Base-by-base conservation (phyloP, 1,140 invertebrate genomes). In the Akabosia matsudoensis region DNA sequence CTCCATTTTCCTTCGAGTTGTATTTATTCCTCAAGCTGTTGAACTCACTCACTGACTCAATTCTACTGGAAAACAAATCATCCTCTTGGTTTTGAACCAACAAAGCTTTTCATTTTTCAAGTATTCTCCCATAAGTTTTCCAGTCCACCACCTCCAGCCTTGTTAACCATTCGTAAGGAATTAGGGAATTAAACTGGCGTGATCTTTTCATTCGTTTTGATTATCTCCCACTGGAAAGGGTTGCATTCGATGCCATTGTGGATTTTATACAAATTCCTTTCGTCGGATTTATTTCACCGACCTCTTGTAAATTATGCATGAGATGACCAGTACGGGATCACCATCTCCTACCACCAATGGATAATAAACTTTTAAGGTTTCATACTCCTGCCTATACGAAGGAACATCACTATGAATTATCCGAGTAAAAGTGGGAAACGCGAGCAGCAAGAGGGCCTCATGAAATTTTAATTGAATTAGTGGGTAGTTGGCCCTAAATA, bases 391-490 rank as follows among this genome's bases (percentile, higher is more conserved):
- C 37, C 18, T 45, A 45, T 45, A 18, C 7, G 24, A 61, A 61
- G 7, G n/a, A 4, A 16, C 14, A 14, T n/a, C n/a, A 22, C 7
- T 16, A 22, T n/a, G 54, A 10, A 61, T 13, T 61, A 13, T 61
- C 13, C 7, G 18, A 26, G 74, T 70, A 70, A 10, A 37, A 45
- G 70, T 28, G 30, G 33, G 71, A 51, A 52, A 70, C n/a, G n/a
- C n/a, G 64, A 73, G 34, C 61, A 56, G 22, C 67, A 52, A 71
- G 72, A n/a, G 61, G 76, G 71, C 28, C 51, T 79, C 78, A 77
- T 79, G 78, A 79, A 79, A 77, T 77, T 79, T 77, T 79, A 77
- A 79, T 79, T 76, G 76, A 79, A 79, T 79, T 79, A 79, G 74
- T 71, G 73, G 61, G 26, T 30, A 24, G 33, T 72, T 24, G 24